These are phyloP conservation scores for Trichopria drosophilae DNA, from an alignment of 2,888 invertebrate species.

Conservation along the genomic window DNA sequence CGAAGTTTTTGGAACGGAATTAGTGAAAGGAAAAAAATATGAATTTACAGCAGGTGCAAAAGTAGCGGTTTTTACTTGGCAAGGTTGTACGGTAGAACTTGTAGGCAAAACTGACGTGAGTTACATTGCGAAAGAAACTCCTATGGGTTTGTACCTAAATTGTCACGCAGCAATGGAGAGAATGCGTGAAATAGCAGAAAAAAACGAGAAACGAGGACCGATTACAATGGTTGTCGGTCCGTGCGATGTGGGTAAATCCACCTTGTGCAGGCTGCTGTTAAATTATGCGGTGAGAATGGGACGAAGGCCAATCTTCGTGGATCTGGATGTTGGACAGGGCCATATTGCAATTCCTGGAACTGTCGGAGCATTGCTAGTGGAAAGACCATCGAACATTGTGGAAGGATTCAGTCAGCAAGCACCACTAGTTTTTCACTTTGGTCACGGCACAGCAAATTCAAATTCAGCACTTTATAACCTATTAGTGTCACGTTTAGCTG, in stretches of 20 bases:
- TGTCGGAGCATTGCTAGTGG: constrained; percentile 85
- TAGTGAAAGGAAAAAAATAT: constrained; percentile 90
- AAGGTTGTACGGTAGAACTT: constrained; percentile 86
- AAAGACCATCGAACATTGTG: constrained; percentile 89
- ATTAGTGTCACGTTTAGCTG: constrained; percentile 81
- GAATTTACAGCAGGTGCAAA: constrained; percentile 88
- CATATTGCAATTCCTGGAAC: constrained; percentile 90
- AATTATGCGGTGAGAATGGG: constrained; percentile 95
- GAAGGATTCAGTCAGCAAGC: constrained; percentile 94
- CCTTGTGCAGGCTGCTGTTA: constrained; percentile 81
- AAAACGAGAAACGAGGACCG: constrained; percentile 74
- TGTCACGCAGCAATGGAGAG: constrained; percentile 94
- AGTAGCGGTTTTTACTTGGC: constrained; percentile 95
- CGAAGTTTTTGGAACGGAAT: constrained; percentile 95
- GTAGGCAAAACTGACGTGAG: constrained; percentile 89
- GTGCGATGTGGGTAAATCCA: constrained; percentile 94
- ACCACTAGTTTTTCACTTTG: constrained; percentile 91
- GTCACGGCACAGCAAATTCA: constrained; percentile 74
- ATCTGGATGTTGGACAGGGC: constrained; percentile 95
- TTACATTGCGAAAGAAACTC: constrained; percentile 94
- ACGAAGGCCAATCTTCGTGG: constrained; percentile 86
- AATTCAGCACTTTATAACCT: constrained; percentile 85
- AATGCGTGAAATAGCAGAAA: constrained; percentile 80
- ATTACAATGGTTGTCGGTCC: constrained; percentile 92
- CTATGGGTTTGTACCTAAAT: constrained; percentile 94